These are phyloP conservation scores for Netelia inedita DNA, from an alignment of 2,888 invertebrate genomes.

Conservation along the genomic window DNA sequence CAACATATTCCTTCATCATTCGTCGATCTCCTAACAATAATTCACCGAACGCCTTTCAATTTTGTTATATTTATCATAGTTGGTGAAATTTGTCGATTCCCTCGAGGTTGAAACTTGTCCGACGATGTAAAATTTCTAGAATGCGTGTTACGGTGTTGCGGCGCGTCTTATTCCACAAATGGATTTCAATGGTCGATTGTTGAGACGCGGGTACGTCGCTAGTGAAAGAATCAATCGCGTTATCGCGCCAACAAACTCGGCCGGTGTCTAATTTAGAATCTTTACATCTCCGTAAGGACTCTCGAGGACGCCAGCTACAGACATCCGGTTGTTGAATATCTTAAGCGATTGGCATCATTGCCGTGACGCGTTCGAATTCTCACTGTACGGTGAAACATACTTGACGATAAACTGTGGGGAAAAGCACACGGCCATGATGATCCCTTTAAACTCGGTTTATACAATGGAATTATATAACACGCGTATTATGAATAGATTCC, in stretches of 20 bases:
- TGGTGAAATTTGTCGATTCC: slow-evolving; percentile 87
- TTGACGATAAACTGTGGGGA: slow-evolving; percentile 27
- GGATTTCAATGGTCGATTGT: slow-evolving; percentile 88
- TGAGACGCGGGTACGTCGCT: slow-evolving; percentile 90
- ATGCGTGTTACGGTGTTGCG: slow-evolving; percentile 90
- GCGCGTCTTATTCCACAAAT: slow-evolving; percentile 90
- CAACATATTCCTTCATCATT: slow-evolving; percentile 93
- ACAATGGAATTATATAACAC: slow-evolving; percentile 42
- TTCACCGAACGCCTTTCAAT: slow-evolving; percentile 90
- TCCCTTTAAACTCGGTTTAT: slow-evolving; percentile 12
- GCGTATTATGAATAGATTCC: slow-evolving; percentile 2
- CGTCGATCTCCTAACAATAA: slow-evolving; percentile 91
- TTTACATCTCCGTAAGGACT: slow-evolving; percentile 87
- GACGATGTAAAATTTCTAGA: slow-evolving; percentile 89
- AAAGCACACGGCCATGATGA: slow-evolving; percentile 4
- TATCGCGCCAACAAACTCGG: slow-evolving; percentile 84
- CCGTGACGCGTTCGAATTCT: slow-evolving; percentile 2
- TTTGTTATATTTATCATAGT: slow-evolving; percentile 87
- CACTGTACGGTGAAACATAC: slow-evolving; percentile 49
- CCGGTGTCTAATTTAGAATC: slow-evolving; percentile 87
- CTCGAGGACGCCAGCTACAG: slow-evolving; percentile 81
- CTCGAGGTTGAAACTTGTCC: slow-evolving; percentile 90
- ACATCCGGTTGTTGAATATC: not conserved
- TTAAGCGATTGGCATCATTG: not conserved
- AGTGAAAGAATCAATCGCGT: slow-evolving; percentile 89